Percentiles rank a stretch among this genome's conserved stretches.
phyloP scores from a whole-genome alignment of 2,888 invertebrate genomes.

The Crossocerus cetratus region DNA sequence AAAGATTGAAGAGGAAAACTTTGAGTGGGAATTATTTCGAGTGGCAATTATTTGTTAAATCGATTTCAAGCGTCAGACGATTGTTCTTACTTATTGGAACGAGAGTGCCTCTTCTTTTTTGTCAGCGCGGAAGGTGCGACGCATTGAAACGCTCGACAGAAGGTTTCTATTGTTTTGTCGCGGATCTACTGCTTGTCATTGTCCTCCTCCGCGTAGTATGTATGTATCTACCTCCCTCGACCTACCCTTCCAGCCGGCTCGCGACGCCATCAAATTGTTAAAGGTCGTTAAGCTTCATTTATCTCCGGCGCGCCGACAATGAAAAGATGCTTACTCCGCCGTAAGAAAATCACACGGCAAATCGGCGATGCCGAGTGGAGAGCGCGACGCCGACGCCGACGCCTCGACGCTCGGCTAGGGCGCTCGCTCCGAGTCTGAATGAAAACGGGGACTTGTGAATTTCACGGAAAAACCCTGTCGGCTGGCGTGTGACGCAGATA shows the following conservation, averaged over 20 bases:
- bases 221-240: background rate
- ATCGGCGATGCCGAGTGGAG: background rate
- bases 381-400: background rate
- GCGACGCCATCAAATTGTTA: background rate
- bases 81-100: background rate
- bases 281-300: slow-evolving; percentile 3
- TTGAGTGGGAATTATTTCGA: too few species aligned
- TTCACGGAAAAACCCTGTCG: slow-evolving; percentile 26
- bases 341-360: background rate
- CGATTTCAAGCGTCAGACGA: too few species aligned
- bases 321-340: background rate
- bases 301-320: background rate
- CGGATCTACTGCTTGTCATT: slow-evolving; percentile 1
- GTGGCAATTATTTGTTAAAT: too few species aligned
- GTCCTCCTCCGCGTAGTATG: background rate
- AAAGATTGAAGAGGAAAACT: too few species aligned
- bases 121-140: background rate
- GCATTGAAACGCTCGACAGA: slow-evolving; percentile 2
- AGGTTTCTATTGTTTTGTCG: background rate
- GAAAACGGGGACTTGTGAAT: slow-evolving; percentile 16
- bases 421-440: slow-evolving; percentile 10
- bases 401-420: too few species aligned
- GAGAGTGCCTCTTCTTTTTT: background rate
- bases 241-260: background rate
- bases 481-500: slow-evolving; percentile 1